phyloP scores from a whole-genome alignment of 2,113 vertebrate species.

The Spea bombifrons region DNA sequence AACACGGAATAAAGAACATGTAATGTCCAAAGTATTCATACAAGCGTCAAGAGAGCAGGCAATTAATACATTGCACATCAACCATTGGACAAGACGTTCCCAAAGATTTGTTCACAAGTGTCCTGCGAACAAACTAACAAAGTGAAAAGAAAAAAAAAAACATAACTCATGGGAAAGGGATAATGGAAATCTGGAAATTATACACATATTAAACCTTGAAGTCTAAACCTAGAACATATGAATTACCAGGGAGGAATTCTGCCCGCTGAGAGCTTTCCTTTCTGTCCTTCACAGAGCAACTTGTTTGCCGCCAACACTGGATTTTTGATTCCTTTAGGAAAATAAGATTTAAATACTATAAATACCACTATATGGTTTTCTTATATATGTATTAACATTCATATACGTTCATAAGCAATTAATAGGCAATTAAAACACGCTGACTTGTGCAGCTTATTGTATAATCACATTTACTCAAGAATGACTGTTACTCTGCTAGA shows the following conservation, averaged over 20 bases:
- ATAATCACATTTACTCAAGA: too few relatives aligned
- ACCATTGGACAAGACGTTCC: slow-evolving; percentile 33
- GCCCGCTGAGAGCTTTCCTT: slow-evolving; percentile 96
- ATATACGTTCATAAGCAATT: too few relatives aligned
- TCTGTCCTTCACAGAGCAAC: slow-evolving; percentile 93
- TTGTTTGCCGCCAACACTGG: slow-evolving; percentile 92
- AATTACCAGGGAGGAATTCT: slow-evolving; percentile 97
- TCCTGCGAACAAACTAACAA: slow-evolving; percentile 32
- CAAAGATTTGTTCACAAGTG: slow-evolving; percentile 47
- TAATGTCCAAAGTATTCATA: slow-evolving; percentile 48
- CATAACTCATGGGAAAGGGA: slow-evolving; percentile 44
- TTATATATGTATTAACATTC: too few relatives aligned
- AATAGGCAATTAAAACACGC: too few relatives aligned
- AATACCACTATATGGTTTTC: too few relatives aligned
- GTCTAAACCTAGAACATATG: slow-evolving; percentile 56
- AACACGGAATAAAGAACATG: slow-evolving; percentile 30
- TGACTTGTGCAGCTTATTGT: too few relatives aligned
- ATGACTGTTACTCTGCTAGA: too few relatives aligned
- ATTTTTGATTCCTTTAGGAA: slow-evolving; percentile 87
- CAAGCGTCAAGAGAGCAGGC: slow-evolving; percentile 53
- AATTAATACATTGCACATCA: slow-evolving; percentile 48
- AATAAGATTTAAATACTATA: slow-evolving; percentile 29
- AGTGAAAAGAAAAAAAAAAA: slow-evolving; percentile 43
- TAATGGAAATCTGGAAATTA: slow-evolving; percentile 42
- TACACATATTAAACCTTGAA: slow-evolving; percentile 56